Percentiles rank a stretch among this genome's conserved stretches.
Conservation (phyloP, 2,888 invertebrate species). For the Mechanitis messenoides region DNA sequence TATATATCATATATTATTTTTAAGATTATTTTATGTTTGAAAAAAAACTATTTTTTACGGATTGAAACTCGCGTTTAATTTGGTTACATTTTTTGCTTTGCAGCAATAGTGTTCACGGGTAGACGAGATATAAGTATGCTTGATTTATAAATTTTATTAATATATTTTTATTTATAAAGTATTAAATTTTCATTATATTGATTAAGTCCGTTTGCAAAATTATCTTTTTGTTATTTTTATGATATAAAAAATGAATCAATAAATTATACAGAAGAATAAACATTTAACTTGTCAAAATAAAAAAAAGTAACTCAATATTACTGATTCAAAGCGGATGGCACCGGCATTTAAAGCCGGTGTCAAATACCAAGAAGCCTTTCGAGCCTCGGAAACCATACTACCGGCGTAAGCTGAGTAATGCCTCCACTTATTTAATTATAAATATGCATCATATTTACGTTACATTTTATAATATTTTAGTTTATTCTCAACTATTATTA, state of each 20-base stretch:
- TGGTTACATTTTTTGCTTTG: no score
- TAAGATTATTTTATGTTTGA: no score
- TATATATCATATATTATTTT: no score
- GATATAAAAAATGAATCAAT: not conserved
- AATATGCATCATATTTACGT: constrained; percentile 2
- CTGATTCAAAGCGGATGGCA: constrained; percentile 33
- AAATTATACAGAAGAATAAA: not conserved
- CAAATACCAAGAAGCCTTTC: constrained; percentile 50
- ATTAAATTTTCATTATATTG: no score
- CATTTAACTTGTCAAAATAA: not conserved
- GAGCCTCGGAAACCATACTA: constrained; percentile 60
- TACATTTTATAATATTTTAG: not conserved
- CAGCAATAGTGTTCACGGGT: no score
- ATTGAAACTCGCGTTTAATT: no score
- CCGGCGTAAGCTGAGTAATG: constrained; percentile 46
- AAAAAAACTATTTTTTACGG: no score
- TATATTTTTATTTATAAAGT: no score
- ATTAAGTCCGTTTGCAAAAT: not conserved
- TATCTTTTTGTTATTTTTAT: not conserved
- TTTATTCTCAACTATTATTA: not conserved
- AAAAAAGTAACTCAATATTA: constrained; percentile 2
- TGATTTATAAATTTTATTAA: no score
- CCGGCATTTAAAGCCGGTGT: constrained; percentile 41
- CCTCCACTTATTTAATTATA: constrained; percentile 11
- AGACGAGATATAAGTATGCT: no score